A percentile compares a stretch with the other conserved stretches of the same genome.
Evolutionary conservation across 2,797 vertebrate genomes (phyloP).

Genomic region (Trichosurus vulpecula): DNA sequence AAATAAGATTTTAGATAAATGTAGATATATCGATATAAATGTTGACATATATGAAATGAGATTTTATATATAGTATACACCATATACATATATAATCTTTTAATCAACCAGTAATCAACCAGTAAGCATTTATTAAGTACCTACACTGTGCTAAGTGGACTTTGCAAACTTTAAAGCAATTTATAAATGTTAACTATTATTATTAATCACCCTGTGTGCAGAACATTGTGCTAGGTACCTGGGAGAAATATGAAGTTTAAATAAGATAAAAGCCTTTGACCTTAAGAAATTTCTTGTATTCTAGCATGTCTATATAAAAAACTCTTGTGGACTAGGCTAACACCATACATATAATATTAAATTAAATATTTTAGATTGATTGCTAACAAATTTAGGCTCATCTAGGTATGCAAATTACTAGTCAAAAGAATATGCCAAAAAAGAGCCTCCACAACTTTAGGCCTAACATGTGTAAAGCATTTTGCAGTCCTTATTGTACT

Average conservation of each 20-base stretch:
- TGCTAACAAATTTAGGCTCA: neutral
- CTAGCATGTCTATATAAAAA: neutral
- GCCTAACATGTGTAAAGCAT: neutral
- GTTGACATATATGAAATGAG: neutral
- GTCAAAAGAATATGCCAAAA: conserved; percentile 3
- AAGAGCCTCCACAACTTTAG: neutral
- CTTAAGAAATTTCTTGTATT: neutral
- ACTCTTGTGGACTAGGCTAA: neutral
- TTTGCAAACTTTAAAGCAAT: neutral
- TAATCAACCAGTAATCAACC: neutral
- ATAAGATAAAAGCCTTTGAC: neutral
- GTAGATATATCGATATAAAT: neutral
- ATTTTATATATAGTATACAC: neutral
- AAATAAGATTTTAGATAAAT: neutral
- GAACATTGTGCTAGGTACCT: neutral
- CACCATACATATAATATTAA: neutral
- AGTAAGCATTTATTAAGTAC: neutral
- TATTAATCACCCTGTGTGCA: neutral
- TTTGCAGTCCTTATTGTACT: neutral
- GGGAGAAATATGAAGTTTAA: neutral
- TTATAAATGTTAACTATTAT: neutral
- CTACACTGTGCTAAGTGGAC: neutral
- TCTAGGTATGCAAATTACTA: neutral
- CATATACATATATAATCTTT: neutral
- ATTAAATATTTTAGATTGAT: neutral